phyloP scores from a whole-genome alignment of 1,140 invertebrate genomes.

The Drosophila micromelanica region DNA sequence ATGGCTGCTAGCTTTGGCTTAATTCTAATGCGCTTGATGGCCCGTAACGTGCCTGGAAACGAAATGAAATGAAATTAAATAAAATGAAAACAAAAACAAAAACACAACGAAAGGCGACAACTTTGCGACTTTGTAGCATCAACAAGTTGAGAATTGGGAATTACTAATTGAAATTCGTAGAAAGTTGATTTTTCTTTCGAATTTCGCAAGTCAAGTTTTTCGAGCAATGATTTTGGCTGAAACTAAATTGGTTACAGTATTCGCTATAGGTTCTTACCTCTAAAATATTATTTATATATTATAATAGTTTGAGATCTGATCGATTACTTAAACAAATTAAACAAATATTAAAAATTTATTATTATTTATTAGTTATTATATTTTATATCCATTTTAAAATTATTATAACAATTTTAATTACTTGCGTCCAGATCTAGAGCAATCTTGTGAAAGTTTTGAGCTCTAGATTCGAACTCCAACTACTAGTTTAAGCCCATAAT shows the following conservation, averaged over 20 bases:
- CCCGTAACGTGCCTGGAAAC: constrained; percentile 50
- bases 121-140: too few relatives aligned
- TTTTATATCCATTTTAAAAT: too few relatives aligned
- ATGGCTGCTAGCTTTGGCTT: constrained; percentile 47
- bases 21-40: constrained; percentile 39
- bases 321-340: too few relatives aligned
- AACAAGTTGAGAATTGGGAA: constrained; percentile 49
- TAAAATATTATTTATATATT: not conserved
- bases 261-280: too few relatives aligned
- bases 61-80: constrained; percentile 6
- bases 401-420: too few relatives aligned
- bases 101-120: not conserved
- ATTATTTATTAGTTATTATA: too few relatives aligned
- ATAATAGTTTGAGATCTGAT: not conserved
- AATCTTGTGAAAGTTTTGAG: too few relatives aligned
- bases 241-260: not conserved
- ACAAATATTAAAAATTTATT: too few relatives aligned
- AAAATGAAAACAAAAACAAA: not conserved
- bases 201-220: not conserved
- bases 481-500: too few relatives aligned
- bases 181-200: constrained; percentile 42
- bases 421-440: too few relatives aligned
- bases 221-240: not conserved
- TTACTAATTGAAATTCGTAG: constrained; percentile 42
- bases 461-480: too few relatives aligned